Evolutionary conservation across 2,797 vertebrate genomes (phyloP), one percentile per base, ranked within the genome.

Genomic region (Mus spretus): DNA sequence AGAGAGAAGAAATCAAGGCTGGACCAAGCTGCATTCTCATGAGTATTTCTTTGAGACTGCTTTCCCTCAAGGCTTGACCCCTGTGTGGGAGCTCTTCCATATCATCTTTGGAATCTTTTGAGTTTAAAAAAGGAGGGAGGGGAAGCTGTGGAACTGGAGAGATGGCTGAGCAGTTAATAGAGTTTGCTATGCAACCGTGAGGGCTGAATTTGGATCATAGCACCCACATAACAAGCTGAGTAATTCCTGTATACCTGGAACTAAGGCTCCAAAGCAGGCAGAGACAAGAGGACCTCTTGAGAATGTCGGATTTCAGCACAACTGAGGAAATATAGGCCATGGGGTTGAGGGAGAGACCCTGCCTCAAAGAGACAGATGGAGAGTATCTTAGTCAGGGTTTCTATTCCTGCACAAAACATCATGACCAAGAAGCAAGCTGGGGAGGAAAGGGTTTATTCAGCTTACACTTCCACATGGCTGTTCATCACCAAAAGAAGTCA

Each of bases 121-220:
- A 90, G 37, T 34, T 31, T 20, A 74, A 59, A 93, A 31, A 19
- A 26, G 37, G 2, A 7, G 55, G 24, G 22, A 26, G 55, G 34
- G 79, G 47, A 47, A 14, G 7, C 3, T 77, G 11, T 40, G 47
- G 74, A 77, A 28, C 37, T 83, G 15, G 26, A 47, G 37, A 83
- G 59, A 0, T 63, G 57, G 14, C 26, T 44, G 37, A 83, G 57
- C 57, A 63, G 24, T 63, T 28, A 44, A 44, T 15, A 63, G 59
- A 1, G 4, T 6, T 63, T 3, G 14, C 81, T 63, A 4, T 83
- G 59, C 8, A 31, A 44, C 2, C 2, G 0, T 6, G 37, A 63
- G 57, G 8, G 63, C 24, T 44, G 57, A 44, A 28, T 47, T 63
- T 31, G 26, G 40, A 47, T 63, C 81, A 37, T 44, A 31, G 81